Conservation (phyloP, 2,797 vertebrate genomes). For the Parauchenoglanis punctatus region DNA sequence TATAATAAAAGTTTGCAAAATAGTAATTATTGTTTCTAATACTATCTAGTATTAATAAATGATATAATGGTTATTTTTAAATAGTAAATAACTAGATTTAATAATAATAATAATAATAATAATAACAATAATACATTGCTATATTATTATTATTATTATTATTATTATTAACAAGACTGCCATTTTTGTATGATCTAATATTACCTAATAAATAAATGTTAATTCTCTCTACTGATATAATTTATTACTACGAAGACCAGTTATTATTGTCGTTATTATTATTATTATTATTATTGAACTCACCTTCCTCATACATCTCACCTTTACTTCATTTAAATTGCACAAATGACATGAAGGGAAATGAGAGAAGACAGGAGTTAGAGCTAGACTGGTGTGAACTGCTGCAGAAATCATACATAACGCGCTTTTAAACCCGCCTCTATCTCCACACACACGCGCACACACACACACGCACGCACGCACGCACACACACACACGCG, state of each 20-base stretch:
- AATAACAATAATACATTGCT: not conserved
- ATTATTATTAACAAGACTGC: not conserved
- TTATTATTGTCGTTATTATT: conserved; percentile 8
- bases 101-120: not conserved
- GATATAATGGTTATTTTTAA: not conserved
- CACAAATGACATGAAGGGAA: not conserved
- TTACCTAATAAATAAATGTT: not conserved
- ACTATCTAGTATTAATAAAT: not conserved
- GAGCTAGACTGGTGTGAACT: not conserved
- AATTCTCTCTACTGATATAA: too few relatives aligned
- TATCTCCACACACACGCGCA: conserved; percentile 55
- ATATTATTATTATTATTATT: conserved; percentile 1
- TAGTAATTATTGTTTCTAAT: not conserved
- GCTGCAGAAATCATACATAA: conserved; percentile 36
- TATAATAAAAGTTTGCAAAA: too few relatives aligned
- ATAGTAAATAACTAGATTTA: not conserved
- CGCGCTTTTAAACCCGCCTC: conserved; percentile 69
- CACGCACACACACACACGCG: conserved; percentile 64
- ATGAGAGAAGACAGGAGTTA: not conserved
- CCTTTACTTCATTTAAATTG: not conserved
- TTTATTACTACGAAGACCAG: too few relatives aligned
- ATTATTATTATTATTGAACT: not conserved
- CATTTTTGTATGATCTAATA: not conserved
- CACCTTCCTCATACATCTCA: not conserved
- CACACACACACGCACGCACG: conserved; percentile 60